A percentile compares a stretch with the other conserved stretches of the same genome.
Conservation (phyloP, 2,113 vertebrate genomes). For the Oryzias celebensis region DNA sequence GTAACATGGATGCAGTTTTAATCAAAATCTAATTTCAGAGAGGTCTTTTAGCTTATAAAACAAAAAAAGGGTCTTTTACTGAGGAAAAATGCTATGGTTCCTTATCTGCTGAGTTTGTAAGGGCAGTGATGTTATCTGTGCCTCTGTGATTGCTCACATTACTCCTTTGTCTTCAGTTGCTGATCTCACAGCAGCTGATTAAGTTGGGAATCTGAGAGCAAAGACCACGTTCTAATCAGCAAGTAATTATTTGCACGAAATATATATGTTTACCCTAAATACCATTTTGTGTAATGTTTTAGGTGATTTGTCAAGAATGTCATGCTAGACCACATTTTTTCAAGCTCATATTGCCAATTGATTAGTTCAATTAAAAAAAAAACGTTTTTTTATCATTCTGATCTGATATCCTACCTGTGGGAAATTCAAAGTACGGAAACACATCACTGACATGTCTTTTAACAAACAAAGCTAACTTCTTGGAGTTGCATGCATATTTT, state of each 20-base stretch:
- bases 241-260: constrained; percentile 22
- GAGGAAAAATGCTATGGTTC: too few species aligned
- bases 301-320: too few species aligned
- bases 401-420: constrained; percentile 45
- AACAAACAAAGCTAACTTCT: constrained; percentile 68
- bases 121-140: constrained; percentile 13
- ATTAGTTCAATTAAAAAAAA: constrained; percentile 6
- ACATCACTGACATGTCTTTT: constrained; percentile 38
- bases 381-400: constrained; percentile 13
- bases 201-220: constrained; percentile 13
- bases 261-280: constrained; percentile 5
- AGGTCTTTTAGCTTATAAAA: background rate
- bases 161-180: constrained; percentile 6
- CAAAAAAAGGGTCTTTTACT: background rate
- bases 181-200: constrained; percentile 11
- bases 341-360: too few species aligned
- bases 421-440: constrained; percentile 52
- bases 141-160: constrained; percentile 17
- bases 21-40: too few species aligned
- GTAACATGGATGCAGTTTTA: too few species aligned
- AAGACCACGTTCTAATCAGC: constrained; percentile 35
- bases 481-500: constrained; percentile 55
- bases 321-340: too few species aligned
- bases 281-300: background rate
- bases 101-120: background rate